A percentile compares a stretch with the other conserved stretches of the same genome.
Evolutionary conservation across 2,888 invertebrate species (phyloP).

Genomic region (Cylindroiulus punctatus): DNA sequence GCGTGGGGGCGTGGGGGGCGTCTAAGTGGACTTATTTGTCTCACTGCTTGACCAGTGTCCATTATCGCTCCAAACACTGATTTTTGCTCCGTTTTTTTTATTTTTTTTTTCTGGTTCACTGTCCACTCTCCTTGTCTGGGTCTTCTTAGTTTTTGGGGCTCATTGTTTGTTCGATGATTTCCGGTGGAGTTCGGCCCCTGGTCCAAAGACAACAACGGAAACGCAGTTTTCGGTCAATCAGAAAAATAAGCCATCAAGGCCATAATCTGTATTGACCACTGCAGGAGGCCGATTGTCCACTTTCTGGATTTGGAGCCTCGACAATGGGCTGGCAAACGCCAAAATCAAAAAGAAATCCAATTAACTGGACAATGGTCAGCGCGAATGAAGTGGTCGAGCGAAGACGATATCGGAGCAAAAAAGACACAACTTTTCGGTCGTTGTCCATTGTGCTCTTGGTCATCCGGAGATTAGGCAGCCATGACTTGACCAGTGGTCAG

Average conservation of each 20-base stretch:
- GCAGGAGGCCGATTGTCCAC: slow-evolving; percentile 25
- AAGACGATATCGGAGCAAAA: not conserved
- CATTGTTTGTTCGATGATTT: slow-evolving; percentile 31
- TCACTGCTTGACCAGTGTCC: slow-evolving; percentile 10
- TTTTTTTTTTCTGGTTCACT: too few species aligned
- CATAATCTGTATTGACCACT: slow-evolving; percentile 17
- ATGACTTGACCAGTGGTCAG: not conserved
- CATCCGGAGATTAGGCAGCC: not conserved
- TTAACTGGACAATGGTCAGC: not conserved
- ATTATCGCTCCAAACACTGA: slow-evolving; percentile 23
- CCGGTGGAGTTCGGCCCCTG: not conserved
- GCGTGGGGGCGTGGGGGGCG: not conserved
- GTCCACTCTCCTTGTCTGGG: too few species aligned
- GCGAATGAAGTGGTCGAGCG: slow-evolving; percentile 26
- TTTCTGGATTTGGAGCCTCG: not conserved
- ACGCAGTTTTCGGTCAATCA: slow-evolving; percentile 9
- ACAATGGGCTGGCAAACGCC: not conserved
- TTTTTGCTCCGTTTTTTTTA: not conserved
- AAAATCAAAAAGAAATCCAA: slow-evolving; percentile 36
- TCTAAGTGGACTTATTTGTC: slow-evolving; percentile 30
- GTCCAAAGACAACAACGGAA: slow-evolving; percentile 24
- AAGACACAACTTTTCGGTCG: not conserved
- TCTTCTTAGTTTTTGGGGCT: not conserved
- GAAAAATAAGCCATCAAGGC: slow-evolving; percentile 15
- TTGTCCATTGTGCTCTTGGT: slow-evolving; percentile 20